Evolutionary conservation across 2,888 invertebrate genomes (phyloP).

Genomic region (Aporophyla lueneburgensis): DNA sequence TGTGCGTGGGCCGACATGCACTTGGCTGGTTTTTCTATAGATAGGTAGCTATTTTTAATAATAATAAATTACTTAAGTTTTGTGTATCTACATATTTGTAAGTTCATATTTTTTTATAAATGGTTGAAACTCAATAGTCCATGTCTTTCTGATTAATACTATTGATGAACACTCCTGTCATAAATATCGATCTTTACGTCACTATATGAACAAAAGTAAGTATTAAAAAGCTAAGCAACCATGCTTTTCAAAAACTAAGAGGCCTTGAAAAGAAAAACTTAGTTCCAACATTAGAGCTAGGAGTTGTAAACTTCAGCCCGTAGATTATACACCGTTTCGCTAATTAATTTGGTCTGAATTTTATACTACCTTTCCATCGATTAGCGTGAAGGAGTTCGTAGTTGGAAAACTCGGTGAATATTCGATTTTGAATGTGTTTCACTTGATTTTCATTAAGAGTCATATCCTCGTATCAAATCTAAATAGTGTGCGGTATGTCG

Average conservation of each 20-base stretch:
- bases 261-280: slow-evolving; percentile 19
- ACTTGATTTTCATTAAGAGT: slow-evolving; percentile 49
- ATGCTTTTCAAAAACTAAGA: slow-evolving; percentile 23
- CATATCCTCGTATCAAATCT: slow-evolving; percentile 39
- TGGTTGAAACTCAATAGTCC: slow-evolving; percentile 1
- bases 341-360: slow-evolving; percentile 49
- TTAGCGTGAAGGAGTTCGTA: slow-evolving; percentile 10
- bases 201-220: not conserved
- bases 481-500: slow-evolving; percentile 58
- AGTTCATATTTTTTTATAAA: slow-evolving; percentile 27
- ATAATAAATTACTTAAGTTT: not conserved
- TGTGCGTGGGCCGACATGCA: not conserved
- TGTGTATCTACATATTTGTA: not conserved
- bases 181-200: not conserved
- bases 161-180: not conserved
- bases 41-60: not conserved
- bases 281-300: slow-evolving; percentile 32
- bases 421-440: slow-evolving; percentile 17
- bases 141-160: not conserved
- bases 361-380: slow-evolving; percentile 37
- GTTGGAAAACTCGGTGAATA: not conserved
- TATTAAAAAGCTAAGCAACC: not conserved
- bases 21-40: not conserved
- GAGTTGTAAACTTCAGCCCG: slow-evolving; percentile 34
- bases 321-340: slow-evolving; percentile 36